phyloP scores from a whole-genome alignment of 1,140 invertebrate species.

The Drosophila pruinosa region DNA sequence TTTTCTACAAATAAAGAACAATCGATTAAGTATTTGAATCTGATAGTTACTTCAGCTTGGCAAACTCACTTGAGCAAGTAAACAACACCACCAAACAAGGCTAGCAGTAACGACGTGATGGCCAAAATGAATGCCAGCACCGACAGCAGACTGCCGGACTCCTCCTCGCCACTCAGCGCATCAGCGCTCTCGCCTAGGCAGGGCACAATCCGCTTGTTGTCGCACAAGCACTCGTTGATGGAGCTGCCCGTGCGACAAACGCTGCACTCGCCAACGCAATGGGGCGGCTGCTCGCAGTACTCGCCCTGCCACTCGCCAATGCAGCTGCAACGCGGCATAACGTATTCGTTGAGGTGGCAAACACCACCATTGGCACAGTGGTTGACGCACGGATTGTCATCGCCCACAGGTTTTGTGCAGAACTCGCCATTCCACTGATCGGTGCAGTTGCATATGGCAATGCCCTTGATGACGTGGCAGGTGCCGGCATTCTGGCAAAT shows the following conservation, averaged over 20 bases:
- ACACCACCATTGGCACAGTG: slow-evolving; percentile 85
- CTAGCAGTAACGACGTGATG: slow-evolving; percentile 47
- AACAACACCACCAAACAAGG: slow-evolving; percentile 67
- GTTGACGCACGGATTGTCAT: slow-evolving; percentile 85
- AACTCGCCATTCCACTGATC: slow-evolving; percentile 87
- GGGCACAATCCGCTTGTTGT: slow-evolving; percentile 50
- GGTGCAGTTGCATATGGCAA: slow-evolving; percentile 86
- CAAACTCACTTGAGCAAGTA: slow-evolving; percentile 76
- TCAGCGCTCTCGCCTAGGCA: slow-evolving; percentile 73
- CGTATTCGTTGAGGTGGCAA: slow-evolving; percentile 83
- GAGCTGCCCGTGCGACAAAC: slow-evolving; percentile 83
- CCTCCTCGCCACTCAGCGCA: slow-evolving; percentile 57
- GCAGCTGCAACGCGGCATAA: slow-evolving; percentile 85
- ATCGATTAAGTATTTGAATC: background rate
- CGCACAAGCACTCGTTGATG: slow-evolving; percentile 83
- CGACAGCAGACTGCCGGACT: slow-evolving; percentile 55
- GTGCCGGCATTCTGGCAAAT: slow-evolving; percentile 75
- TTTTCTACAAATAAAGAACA: slow-evolving; percentile 62
- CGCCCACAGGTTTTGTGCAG: slow-evolving; percentile 86
- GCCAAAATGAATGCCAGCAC: slow-evolving; percentile 59
- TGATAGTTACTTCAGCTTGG: no score
- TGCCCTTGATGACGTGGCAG: slow-evolving; percentile 75
- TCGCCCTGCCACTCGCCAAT: slow-evolving; percentile 85
- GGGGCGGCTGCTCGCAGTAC: slow-evolving; percentile 84
- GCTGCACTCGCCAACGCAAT: slow-evolving; percentile 85